A percentile compares a stretch with the other conserved stretches of the same genome.
phyloP scores from a whole-genome alignment of 1,140 invertebrate species.

The Leptinotarsa texana region DNA sequence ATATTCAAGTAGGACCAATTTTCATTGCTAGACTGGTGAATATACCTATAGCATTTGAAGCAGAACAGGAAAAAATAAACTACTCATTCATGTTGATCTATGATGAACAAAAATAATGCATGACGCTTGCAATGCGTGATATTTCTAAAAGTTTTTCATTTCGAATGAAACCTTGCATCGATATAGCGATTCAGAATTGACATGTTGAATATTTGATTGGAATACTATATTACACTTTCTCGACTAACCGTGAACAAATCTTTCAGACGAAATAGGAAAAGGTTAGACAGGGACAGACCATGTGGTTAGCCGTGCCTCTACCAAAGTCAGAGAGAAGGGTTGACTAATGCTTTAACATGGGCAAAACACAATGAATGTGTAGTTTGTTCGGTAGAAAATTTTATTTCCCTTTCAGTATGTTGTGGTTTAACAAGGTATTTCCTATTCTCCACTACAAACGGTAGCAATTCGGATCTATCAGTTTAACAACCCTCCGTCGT shows the following conservation, averaged over 20 bases:
- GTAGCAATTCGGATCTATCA: background rate
- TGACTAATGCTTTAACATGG: constrained; percentile 16
- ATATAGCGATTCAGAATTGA: too few relatives aligned
- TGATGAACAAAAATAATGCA: too few relatives aligned
- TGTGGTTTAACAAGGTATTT: constrained; percentile 22
- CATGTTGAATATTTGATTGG: background rate
- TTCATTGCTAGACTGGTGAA: too few relatives aligned
- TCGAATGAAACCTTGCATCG: too few relatives aligned
- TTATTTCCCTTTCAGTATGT: constrained; percentile 21
- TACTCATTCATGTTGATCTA: too few relatives aligned
- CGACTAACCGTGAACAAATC: background rate
- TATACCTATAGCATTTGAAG: too few relatives aligned
- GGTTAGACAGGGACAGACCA: constrained; percentile 18
- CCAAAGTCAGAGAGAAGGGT: constrained; percentile 18
- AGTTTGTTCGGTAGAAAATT: constrained; percentile 10
- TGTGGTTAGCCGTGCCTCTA: constrained; percentile 18
- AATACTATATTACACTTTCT: background rate
- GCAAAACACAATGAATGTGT: constrained; percentile 10
- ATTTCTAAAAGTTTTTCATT: too few relatives aligned
- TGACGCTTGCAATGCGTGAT: too few relatives aligned
- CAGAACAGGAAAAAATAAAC: too few relatives aligned
- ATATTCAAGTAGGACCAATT: too few relatives aligned
- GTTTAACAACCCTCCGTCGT: background rate
- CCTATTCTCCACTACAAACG: constrained; percentile 4
- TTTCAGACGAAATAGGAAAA: constrained; percentile 12